Evolutionary conservation across 1,140 invertebrate species (phyloP), one percentile per base, ranked within the genome.

Genomic region (Diprion similis): DNA sequence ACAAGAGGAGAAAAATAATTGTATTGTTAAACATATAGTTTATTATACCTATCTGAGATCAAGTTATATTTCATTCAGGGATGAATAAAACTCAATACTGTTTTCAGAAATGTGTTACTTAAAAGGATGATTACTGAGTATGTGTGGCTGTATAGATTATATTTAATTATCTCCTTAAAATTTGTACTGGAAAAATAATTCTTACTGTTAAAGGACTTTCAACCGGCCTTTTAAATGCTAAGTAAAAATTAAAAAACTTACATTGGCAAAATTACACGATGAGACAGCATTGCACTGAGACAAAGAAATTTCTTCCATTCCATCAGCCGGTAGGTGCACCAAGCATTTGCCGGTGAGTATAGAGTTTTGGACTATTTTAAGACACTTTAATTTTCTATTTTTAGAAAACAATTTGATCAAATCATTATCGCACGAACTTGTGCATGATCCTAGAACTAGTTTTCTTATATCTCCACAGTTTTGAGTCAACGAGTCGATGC

Each of bases 301-400:
- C 9, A 88, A 72, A 65, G 77, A 69, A 68, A 88, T 70, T 71
- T 80, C 80, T 73, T 85, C 80, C 0, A 87, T 71, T 15, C 75
- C 76, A 59, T 84, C 75, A 4, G 46, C 45, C n/a, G 84, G 84
- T 18, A 88, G 73, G 51, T 70, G 68, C 6, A 71, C 17, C 4
- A 88, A 75, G 51, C 81, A 87, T 17, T 75, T 82, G 19, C 86
- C 86, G 45, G 19, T 78, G n/a, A 86, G 80, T 67, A 70, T 47
- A 69, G 75, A 77, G 66, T 74, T 70, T 13, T 68, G 59, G 7
- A 10, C n/a, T 7, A 86, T 75, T 77, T 78, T 79, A 0, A 88
- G 47, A 72, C 72, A 81, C 45, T 73, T 72, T 11, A 88, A 73
- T 19, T 85, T 83, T 59, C 70, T 75, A 71, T 85, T 86, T 1